Evolutionary conservation across 2,888 invertebrate species (phyloP).

Genomic region (Germaria angustata): DNA sequence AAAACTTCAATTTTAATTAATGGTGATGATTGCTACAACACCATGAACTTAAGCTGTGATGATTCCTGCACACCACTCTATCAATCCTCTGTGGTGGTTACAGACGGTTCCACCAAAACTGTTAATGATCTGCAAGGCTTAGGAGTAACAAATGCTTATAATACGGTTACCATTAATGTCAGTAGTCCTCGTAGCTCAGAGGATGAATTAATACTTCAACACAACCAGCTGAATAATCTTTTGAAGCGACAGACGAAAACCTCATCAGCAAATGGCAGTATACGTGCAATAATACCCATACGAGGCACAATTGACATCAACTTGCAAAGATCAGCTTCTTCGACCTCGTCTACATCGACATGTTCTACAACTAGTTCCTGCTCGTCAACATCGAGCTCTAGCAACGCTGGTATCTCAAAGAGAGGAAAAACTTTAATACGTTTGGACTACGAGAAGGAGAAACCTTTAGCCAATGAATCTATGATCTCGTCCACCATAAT

Average conservation of each 20-base stretch:
- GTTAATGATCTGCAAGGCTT: slow-evolving; percentile 68
- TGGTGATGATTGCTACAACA: slow-evolving; percentile 87
- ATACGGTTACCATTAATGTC: slow-evolving; percentile 83
- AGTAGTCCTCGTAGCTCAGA: slow-evolving; percentile 73
- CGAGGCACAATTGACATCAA: slow-evolving; percentile 71
- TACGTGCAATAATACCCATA: slow-evolving; percentile 81
- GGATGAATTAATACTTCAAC: slow-evolving; percentile 76
- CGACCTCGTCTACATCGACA: slow-evolving; percentile 75
- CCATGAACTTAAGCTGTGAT: slow-evolving; percentile 85
- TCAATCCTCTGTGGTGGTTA: slow-evolving; percentile 87
- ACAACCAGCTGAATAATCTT: slow-evolving; percentile 78
- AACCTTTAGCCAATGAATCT: slow-evolving; percentile 32
- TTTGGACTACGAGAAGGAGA: slow-evolving; percentile 77
- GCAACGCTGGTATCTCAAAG: slow-evolving; percentile 66
- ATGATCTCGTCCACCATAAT: slow-evolving; percentile 41
- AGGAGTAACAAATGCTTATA: slow-evolving; percentile 81
- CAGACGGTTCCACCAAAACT: slow-evolving; percentile 80
- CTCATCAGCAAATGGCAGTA: slow-evolving; percentile 61
- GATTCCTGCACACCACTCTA: slow-evolving; percentile 84
- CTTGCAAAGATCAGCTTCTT: slow-evolving; percentile 76
- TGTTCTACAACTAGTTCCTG: slow-evolving; percentile 71
- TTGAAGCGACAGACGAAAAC: slow-evolving; percentile 72
- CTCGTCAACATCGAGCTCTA: slow-evolving; percentile 70
- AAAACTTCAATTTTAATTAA: slow-evolving; percentile 88
- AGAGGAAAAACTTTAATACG: slow-evolving; percentile 78